Percentiles rank a stretch among this genome's conserved stretches.
Conservation (phyloP, 2,797 vertebrate genomes). For the Galaxias olidus region DNA sequence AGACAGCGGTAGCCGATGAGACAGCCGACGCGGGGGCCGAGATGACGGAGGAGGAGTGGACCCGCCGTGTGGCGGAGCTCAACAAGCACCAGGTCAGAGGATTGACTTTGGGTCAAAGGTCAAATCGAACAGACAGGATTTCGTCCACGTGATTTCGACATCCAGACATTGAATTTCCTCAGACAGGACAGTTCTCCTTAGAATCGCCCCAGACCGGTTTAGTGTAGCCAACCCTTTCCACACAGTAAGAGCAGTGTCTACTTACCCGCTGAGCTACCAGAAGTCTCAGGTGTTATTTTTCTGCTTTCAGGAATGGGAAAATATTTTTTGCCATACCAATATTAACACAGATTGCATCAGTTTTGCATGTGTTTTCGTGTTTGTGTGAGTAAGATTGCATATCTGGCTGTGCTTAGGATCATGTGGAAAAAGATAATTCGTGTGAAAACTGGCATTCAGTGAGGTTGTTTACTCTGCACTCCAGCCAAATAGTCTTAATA, state of each 20-base stretch:
- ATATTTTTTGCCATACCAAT: no score
- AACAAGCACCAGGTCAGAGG: conserved; percentile 93
- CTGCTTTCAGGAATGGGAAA: no score
- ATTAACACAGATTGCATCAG: no score
- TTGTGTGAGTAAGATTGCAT: conserved; percentile 13
- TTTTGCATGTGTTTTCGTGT: background rate
- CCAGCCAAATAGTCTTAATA: conserved; percentile 31
- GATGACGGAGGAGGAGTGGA: conserved; percentile 92
- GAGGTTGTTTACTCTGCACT: conserved; percentile 39
- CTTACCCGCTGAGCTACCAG: no score
- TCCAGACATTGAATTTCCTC: no score
- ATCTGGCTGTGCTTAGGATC: conserved; percentile 23
- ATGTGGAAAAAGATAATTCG: conserved; percentile 34
- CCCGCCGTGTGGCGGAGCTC: conserved; percentile 87
- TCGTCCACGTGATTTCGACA: no score
- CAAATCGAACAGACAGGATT: background rate
- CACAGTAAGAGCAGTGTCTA: no score
- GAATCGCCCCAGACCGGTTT: background rate
- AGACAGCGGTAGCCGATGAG: conserved; percentile 74
- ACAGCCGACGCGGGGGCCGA: conserved; percentile 67
- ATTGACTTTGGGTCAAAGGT: conserved; percentile 10
- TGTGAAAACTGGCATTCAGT: conserved; percentile 46
- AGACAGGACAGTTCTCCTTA: background rate
- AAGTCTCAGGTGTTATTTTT: no score
- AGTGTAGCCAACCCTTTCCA: no score